phyloP scores from a whole-genome alignment of 1,140 invertebrate genomes.

The Hylaeus volcanicus region DNA sequence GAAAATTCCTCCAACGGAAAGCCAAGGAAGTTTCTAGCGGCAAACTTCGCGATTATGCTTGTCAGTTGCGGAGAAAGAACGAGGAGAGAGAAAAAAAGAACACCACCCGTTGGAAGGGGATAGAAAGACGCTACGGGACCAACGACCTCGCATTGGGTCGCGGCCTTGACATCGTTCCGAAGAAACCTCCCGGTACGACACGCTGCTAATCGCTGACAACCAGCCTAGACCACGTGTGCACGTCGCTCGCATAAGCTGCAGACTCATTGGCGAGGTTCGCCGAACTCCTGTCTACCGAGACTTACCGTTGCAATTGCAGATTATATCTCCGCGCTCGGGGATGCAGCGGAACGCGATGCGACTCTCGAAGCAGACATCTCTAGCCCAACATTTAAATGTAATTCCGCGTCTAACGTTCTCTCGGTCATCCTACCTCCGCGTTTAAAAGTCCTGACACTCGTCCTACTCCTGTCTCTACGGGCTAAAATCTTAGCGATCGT shows the following conservation, averaged over 20 bases:
- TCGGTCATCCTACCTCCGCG: too few relatives aligned
- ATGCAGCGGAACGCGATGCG: too few relatives aligned
- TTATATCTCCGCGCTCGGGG: not conserved
- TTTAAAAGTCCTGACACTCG: too few relatives aligned
- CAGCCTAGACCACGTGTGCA: slow-evolving; percentile 33
- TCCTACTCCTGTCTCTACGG: too few relatives aligned
- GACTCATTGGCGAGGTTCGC: slow-evolving; percentile 41
- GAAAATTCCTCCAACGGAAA: slow-evolving; percentile 12
- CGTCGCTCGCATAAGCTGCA: slow-evolving; percentile 27
- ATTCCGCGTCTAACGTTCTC: too few relatives aligned
- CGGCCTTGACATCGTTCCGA: slow-evolving; percentile 76
- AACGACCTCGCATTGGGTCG: slow-evolving; percentile 75
- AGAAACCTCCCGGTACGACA: slow-evolving; percentile 67
- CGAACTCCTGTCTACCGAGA: slow-evolving; percentile 24
- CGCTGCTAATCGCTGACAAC: slow-evolving; percentile 41
- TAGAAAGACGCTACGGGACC: slow-evolving; percentile 41
- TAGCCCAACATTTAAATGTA: too few relatives aligned
- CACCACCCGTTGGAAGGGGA: not conserved
- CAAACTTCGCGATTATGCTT: slow-evolving; percentile 6
- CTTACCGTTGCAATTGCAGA: slow-evolving; percentile 28
- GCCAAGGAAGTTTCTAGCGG: not conserved
- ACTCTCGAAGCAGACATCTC: too few relatives aligned
- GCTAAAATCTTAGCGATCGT: too few relatives aligned
- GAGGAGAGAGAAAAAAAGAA: slow-evolving; percentile 4
- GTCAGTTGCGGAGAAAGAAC: slow-evolving; percentile 10